phyloP scores from a whole-genome alignment of 2,113 vertebrate species.

The Eudorcas thomsonii region DNA sequence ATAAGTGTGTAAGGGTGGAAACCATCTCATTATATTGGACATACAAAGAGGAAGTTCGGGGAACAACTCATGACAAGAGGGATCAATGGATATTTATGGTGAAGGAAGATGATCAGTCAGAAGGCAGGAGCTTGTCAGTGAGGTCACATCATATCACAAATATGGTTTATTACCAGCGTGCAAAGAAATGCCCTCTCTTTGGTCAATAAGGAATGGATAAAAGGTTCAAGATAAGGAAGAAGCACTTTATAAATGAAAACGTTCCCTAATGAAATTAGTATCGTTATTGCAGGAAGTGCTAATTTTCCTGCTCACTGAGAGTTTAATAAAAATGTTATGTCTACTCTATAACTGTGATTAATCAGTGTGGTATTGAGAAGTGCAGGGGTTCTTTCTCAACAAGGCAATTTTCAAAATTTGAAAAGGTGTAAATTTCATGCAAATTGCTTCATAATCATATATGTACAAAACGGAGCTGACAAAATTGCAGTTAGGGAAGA shows the following conservation, averaged over 20 bases:
- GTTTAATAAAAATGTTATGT: slow-evolving; percentile 76
- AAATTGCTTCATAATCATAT: slow-evolving; percentile 75
- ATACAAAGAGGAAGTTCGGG: slow-evolving; percentile 41
- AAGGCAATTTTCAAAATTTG: slow-evolving; percentile 78
- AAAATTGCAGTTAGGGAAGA: slow-evolving; percentile 42
- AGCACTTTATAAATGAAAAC: slow-evolving; percentile 71
- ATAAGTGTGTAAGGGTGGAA: slow-evolving; percentile 16
- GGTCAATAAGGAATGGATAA: slow-evolving; percentile 58
- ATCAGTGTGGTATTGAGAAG: slow-evolving; percentile 72
- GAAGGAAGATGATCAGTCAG: background rate
- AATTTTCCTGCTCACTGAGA: slow-evolving; percentile 78
- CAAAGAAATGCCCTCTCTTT: slow-evolving; percentile 11
- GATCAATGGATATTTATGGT: slow-evolving; percentile 4
- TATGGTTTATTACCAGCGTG: background rate
- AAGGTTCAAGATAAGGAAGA: slow-evolving; percentile 58
- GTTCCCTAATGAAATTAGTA: slow-evolving; percentile 78
- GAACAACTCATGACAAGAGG: background rate
- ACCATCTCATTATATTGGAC: background rate
- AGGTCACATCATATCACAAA: background rate
- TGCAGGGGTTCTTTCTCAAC: slow-evolving; percentile 67
- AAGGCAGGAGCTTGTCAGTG: background rate
- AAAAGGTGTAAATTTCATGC: slow-evolving; percentile 70
- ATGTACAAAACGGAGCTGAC: slow-evolving; percentile 67
- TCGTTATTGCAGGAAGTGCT: slow-evolving; percentile 74
- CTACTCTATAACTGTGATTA: slow-evolving; percentile 78